Evolutionary conservation across 2,113 vertebrate genomes (phyloP).

Genomic region (Sakesphorus luctuosus): DNA sequence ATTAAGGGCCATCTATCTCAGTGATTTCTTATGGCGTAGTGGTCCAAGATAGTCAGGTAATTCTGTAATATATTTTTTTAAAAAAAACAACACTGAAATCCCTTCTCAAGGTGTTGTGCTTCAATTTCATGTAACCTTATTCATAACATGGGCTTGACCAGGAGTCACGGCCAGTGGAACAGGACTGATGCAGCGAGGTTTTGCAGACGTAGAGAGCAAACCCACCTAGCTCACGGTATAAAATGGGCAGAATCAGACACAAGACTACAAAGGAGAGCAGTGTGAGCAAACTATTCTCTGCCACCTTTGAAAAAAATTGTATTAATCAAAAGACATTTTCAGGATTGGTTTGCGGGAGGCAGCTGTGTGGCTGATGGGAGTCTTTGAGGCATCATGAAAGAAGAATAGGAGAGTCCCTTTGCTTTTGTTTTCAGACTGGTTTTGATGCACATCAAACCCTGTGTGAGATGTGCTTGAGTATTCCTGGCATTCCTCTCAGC

Average conservation of each 20-base stretch:
- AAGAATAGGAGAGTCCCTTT: background rate
- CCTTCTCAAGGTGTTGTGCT: background rate
- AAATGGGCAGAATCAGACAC: background rate
- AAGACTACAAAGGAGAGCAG: background rate
- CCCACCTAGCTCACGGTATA: background rate
- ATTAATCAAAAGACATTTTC: background rate
- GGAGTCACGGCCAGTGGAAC: background rate
- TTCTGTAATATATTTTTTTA: background rate
- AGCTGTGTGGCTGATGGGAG: background rate
- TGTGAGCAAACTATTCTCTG: background rate
- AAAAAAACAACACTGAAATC: background rate
- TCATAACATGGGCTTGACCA: background rate
- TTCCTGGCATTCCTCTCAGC: background rate
- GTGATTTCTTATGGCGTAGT: background rate
- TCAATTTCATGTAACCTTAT: background rate
- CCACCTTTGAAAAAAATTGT: background rate
- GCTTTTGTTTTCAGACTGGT: background rate
- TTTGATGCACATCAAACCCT: background rate
- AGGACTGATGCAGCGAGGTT: background rate
- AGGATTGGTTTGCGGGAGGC: background rate
- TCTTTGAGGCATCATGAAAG: background rate
- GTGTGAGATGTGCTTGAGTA: background rate
- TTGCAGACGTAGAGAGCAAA: background rate
- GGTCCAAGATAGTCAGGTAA: background rate
- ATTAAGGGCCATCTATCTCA: background rate